phyloP scores from a whole-genome alignment of 2,113 vertebrate genomes.

The Chauna torquata region DNA sequence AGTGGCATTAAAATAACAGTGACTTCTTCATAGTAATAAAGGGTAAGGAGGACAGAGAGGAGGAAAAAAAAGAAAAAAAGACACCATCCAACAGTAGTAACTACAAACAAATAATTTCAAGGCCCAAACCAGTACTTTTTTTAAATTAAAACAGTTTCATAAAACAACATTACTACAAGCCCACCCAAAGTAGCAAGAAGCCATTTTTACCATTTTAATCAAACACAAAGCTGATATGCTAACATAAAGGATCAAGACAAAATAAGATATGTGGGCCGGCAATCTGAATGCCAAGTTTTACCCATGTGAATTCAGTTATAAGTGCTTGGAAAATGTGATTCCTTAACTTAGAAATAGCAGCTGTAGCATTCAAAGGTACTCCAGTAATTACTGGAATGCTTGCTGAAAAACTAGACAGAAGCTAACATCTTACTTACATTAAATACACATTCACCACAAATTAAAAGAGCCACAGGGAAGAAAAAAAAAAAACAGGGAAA shows the following conservation, averaged over 20 bases:
- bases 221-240: slow-evolving; percentile 8
- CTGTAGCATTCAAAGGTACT: slow-evolving; percentile 59
- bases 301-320: slow-evolving; percentile 52
- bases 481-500: background rate
- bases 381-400: slow-evolving; percentile 63
- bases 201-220: slow-evolving; percentile 31
- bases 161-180: background rate
- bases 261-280: slow-evolving; percentile 42
- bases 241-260: slow-evolving; percentile 58
- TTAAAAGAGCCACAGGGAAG: slow-evolving; percentile 56
- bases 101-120: background rate
- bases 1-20: background rate
- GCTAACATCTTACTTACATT: slow-evolving; percentile 71
- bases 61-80: background rate
- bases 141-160: background rate
- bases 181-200: slow-evolving; percentile 8
- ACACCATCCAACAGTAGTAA: background rate
- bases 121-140: background rate
- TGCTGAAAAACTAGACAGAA: slow-evolving; percentile 57
- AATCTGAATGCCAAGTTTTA: slow-evolving; percentile 48
- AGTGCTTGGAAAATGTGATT: slow-evolving; percentile 55
- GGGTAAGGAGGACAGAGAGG: background rate
- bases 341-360: slow-evolving; percentile 53
- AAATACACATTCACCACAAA: slow-evolving; percentile 54
- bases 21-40: background rate